Percentiles rank a stretch among this genome's conserved stretches.
These are phyloP conservation scores for Drosophila burlai DNA, from an alignment of 1,140 invertebrate species.

Conservation along the genomic window DNA sequence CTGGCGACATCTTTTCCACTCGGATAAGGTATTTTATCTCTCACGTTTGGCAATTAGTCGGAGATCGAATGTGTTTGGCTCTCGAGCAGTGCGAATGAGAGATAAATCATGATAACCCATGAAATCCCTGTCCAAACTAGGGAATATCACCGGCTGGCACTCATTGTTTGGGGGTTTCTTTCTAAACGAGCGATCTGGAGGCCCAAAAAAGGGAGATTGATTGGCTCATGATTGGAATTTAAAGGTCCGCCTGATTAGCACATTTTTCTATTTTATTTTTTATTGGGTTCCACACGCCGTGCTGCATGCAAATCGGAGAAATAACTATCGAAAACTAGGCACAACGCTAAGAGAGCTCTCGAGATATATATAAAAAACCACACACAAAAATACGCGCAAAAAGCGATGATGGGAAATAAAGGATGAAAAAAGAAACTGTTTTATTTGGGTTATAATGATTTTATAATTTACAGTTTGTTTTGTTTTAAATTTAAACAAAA, in stretches of 20 bases:
- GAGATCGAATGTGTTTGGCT: conserved; percentile 6
- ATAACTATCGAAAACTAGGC: conserved; percentile 51
- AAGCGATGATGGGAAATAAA: background rate
- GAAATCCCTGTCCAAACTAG: conserved; percentile 1
- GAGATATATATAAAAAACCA: background rate
- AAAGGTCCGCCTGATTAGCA: conserved; percentile 32
- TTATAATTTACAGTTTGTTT: background rate
- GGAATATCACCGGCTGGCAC: conserved; percentile 9
- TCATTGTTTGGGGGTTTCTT: conserved; percentile 5
- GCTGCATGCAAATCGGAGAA: conserved; percentile 59
- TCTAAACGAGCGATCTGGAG: background rate
- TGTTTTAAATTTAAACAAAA: background rate
- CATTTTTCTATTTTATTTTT: conserved; percentile 19
- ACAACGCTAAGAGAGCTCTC: background rate
- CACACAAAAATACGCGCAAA: conserved; percentile 2
- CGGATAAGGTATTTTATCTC: conserved; percentile 29
- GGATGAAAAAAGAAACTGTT: background rate
- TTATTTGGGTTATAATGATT: background rate
- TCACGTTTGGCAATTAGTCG: conserved; percentile 39
- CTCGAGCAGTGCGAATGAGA: background rate
- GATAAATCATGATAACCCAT: conserved; percentile 8
- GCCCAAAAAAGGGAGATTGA: conserved; percentile 29
- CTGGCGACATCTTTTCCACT: background rate
- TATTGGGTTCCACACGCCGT: conserved; percentile 28
- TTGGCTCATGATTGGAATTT: conserved; percentile 50